phyloP scores from a whole-genome alignment of 2,113 vertebrate genomes.

The Notiomystis cincta region DNA sequence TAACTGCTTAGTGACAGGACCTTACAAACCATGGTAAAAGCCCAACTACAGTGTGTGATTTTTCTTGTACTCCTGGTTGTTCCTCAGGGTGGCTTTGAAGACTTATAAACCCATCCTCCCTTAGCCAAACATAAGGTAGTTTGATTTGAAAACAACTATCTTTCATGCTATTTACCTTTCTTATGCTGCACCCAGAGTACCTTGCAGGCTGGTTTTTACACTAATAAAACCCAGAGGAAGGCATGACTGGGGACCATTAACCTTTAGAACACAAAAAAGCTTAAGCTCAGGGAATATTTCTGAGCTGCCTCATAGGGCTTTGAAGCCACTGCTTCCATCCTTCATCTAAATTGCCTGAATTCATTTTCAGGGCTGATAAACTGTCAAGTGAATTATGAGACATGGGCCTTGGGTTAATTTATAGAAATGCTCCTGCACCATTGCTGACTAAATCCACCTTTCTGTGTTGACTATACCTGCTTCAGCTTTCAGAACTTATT shows the following conservation, averaged over 20 bases:
- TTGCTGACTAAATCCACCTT: conserved; percentile 17
- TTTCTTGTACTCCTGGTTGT: neutral
- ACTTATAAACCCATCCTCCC: neutral
- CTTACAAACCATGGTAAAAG: neutral
- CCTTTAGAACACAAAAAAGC: conserved; percentile 55
- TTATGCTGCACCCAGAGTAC: neutral
- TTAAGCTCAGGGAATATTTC: conserved; percentile 33
- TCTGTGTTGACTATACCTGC: neutral
- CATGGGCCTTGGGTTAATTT: conserved; percentile 47
- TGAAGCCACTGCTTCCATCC: conserved; percentile 45
- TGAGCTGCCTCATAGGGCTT: neutral
- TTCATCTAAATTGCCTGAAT: conserved; percentile 61
- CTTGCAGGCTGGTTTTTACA: neutral
- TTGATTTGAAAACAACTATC: neutral
- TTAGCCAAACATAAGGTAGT: neutral
- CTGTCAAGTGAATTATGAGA: conserved; percentile 53
- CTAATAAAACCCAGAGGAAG: conserved; percentile 47
- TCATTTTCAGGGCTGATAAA: conserved; percentile 64
- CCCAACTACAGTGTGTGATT: neutral
- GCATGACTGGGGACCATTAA: conserved; percentile 39
- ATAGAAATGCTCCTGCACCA: conserved; percentile 7
- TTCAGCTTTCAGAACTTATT: conserved; percentile 8
- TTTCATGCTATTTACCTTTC: conserved; percentile 43
- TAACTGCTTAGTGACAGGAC: neutral
- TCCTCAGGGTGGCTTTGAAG: neutral